phyloP scores from a whole-genome alignment of 1,140 invertebrate genomes.

The Ylistrum balloti region DNA sequence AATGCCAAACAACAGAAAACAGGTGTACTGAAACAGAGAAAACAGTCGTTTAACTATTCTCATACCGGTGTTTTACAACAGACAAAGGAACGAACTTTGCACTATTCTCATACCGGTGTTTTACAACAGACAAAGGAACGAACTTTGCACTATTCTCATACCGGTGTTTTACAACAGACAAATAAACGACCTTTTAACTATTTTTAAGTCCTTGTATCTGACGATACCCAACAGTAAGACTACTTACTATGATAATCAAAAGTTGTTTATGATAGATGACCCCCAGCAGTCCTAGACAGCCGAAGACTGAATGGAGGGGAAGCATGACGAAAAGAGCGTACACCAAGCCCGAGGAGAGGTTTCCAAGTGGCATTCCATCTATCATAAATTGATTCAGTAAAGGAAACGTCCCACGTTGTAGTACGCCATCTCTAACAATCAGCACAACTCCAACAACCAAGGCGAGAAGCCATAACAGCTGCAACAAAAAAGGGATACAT shows the following conservation, averaged over 20 bases:
- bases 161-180: neutral
- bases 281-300: neutral
- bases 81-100: too few relatives aligned
- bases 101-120: neutral
- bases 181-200: neutral
- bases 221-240: too few relatives aligned
- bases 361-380: neutral
- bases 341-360: neutral
- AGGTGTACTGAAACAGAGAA: neutral
- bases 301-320: neutral
- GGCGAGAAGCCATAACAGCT: neutral
- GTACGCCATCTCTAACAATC: neutral
- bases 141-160: neutral
- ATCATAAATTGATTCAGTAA: neutral
- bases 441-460: neutral
- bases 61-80: neutral
- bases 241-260: neutral
- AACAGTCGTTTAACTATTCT: neutral
- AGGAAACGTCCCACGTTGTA: conserved; percentile 3
- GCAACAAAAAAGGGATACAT: neutral
- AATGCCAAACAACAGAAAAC: neutral
- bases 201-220: too few relatives aligned
- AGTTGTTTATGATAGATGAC: neutral
- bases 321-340: neutral
- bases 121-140: neutral